Conservation (phyloP, 2,888 invertebrate species). For the Synergus itoensis region DNA sequence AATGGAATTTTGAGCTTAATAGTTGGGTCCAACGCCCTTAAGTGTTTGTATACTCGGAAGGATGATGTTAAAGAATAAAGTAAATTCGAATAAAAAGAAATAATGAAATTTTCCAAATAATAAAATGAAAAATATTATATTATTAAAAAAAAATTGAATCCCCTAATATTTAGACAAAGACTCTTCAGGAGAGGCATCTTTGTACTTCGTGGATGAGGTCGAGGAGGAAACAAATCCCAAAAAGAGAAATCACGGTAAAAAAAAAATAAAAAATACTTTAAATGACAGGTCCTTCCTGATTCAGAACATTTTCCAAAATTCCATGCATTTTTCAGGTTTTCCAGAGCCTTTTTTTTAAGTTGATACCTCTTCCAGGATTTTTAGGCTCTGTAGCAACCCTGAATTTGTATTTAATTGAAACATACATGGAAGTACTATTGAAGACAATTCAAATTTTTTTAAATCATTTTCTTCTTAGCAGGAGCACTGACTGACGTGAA, state of each 20-base stretch:
- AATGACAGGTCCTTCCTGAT: background rate
- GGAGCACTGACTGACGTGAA: slow-evolving; percentile 79
- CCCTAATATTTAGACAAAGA: background rate
- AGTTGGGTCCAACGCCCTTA: no score
- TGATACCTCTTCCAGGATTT: background rate
- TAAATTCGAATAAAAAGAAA: no score
- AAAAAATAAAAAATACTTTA: background rate
- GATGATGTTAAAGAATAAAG: no score
- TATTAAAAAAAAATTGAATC: background rate
- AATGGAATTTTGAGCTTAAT: no score
- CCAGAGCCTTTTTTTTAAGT: background rate
- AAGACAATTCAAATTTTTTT: background rate
- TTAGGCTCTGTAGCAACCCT: slow-evolving; percentile 7
- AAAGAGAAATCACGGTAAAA: slow-evolving; percentile 1
- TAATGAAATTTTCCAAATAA: no score
- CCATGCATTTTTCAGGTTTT: background rate
- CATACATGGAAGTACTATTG: background rate
- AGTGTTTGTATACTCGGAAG: no score
- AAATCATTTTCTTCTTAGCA: slow-evolving; percentile 55
- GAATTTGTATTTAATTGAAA: slow-evolving; percentile 9
- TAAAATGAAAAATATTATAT: background rate
- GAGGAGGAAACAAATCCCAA: background rate
- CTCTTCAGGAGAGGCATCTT: slow-evolving; percentile 7
- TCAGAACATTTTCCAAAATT: background rate
- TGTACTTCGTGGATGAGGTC: background rate